A percentile compares a stretch with the other conserved stretches of the same genome.
phyloP scores from a whole-genome alignment of 1,140 invertebrate species.

The Geopemphigus sp. region DNA sequence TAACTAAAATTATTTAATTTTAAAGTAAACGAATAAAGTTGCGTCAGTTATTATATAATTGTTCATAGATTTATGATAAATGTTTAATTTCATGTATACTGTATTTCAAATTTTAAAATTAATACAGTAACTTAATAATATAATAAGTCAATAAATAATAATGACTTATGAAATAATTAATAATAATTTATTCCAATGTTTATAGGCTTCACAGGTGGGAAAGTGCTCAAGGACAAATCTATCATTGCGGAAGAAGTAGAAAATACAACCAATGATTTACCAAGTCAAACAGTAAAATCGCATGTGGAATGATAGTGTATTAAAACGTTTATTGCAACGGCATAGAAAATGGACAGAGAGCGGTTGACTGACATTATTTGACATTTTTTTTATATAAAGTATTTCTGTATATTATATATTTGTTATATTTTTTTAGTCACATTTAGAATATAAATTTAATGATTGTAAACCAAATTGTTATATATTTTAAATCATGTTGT shows the following conservation, averaged over 20 bases:
- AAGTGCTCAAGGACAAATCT: conserved; percentile 47
- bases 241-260: conserved; percentile 12
- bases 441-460: background rate
- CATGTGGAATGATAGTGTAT: background rate
- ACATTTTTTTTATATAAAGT: background rate
- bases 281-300: conserved; percentile 7
- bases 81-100: too few relatives aligned
- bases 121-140: too few relatives aligned
- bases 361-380: conserved; percentile 13
- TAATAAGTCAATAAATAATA: too few relatives aligned
- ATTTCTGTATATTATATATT: background rate
- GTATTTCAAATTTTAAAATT: too few relatives aligned
- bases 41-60: too few relatives aligned
- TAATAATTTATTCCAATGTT: conserved; percentile 3
- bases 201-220: conserved; percentile 49
- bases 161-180: too few relatives aligned
- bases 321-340: background rate
- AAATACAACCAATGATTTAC: conserved; percentile 8
- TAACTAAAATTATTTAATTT: too few relatives aligned
- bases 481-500: background rate
- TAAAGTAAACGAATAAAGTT: too few relatives aligned
- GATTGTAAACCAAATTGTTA: conserved; percentile 1
- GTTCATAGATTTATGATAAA: too few relatives aligned
- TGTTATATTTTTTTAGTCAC: conserved; percentile 2
- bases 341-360: background rate